phyloP scores from a whole-genome alignment of 64 coral and sea anemone species.

The Orbicella faveolata region DNA sequence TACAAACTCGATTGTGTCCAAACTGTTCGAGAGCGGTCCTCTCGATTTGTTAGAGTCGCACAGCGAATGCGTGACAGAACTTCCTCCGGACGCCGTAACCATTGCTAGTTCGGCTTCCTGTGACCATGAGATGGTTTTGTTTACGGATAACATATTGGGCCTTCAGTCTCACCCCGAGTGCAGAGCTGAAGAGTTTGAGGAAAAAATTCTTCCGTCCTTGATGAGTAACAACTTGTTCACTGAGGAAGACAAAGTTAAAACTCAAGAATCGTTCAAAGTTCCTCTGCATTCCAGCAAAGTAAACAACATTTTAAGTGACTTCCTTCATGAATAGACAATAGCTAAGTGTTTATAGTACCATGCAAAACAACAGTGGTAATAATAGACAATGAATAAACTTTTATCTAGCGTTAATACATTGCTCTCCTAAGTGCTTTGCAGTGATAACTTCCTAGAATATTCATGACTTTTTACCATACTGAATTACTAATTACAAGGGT shows the following conservation, averaged over 20 bases:
- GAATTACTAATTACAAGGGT: too few species aligned
- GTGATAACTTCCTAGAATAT: too few species aligned
- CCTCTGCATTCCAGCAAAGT: constrained; percentile 31
- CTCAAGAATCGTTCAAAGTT: constrained; percentile 6
- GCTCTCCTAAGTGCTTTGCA: too few species aligned
- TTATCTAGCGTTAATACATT: too few species aligned
- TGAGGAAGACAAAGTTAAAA: constrained; percentile 9
- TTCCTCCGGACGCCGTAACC: constrained; percentile 57
- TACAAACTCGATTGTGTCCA: constrained; percentile 40
- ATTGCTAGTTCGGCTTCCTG: constrained; percentile 78
- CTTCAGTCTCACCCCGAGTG: constrained; percentile 68
- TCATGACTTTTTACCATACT: too few species aligned
- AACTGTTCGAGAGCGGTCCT: constrained; percentile 61
- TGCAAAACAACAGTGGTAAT: too few species aligned
- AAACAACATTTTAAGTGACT: constrained; percentile 30
- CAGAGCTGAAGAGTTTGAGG: constrained; percentile 25
- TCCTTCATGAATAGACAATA: constrained; percentile 23
- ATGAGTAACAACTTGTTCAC: constrained; percentile 19
- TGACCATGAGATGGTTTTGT: constrained; percentile 73
- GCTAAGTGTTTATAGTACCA: background rate
- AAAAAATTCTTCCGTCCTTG: constrained; percentile 32
- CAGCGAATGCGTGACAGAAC: constrained; percentile 67
- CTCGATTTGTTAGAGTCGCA: constrained; percentile 72
- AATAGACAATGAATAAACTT: too few species aligned
- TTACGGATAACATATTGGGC: constrained; percentile 60